Evolutionary conservation across 2,888 invertebrate genomes (phyloP), one percentile per base, ranked within the genome.

Genomic region (Latheticus oryzae): DNA sequence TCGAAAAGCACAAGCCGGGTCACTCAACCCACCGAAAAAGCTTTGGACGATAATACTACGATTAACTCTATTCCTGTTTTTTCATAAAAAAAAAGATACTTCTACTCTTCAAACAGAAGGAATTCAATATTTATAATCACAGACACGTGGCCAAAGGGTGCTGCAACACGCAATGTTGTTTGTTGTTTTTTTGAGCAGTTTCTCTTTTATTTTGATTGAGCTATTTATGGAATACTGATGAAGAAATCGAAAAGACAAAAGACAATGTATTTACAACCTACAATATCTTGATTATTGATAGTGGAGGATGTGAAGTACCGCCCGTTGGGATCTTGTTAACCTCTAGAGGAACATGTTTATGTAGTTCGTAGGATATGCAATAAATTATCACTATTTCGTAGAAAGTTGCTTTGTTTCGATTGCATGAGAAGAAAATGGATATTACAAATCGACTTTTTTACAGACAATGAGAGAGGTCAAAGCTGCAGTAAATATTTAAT

Each of bases 21-120:
- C 61, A 62, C 58, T 63, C 61, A 63, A 63, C 63, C 53, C 59
- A 43, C 37, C 53, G 61, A 57, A 63, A 61, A 56, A 63, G 50
- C 57, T 50, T n/a, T n/a, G n/a, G n/a, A 48, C 60, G 52, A 58
- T 58, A 53, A 58, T 53, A 15, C 51, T 24, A 26, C 50, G 57
- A 57, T 57, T 57, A 57, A 30, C 37, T 57, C 52, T 43, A 57
- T 57, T 51, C 23, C 50, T 35, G 33, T 38, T 57, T 57, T 51
- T n/a, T n/a, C n/a, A n/a, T n/a, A n/a, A n/a, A n/a, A n/a, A n/a
- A n/a, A n/a, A n/a, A n/a, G n/a, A n/a, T n/a, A n/a, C 40, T 43
- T 28, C 28, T 16, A 43, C 8, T 43, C 28, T 28, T 28, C 8
- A 8, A 5, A 16, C 16, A 43, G 28, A n/a, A 24, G n/a, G 24